A percentile compares a stretch with the other conserved stretches of the same genome.
These are phyloP conservation scores for Euphydryas editha DNA, from an alignment of 2,888 invertebrate species.

Conservation along the genomic window DNA sequence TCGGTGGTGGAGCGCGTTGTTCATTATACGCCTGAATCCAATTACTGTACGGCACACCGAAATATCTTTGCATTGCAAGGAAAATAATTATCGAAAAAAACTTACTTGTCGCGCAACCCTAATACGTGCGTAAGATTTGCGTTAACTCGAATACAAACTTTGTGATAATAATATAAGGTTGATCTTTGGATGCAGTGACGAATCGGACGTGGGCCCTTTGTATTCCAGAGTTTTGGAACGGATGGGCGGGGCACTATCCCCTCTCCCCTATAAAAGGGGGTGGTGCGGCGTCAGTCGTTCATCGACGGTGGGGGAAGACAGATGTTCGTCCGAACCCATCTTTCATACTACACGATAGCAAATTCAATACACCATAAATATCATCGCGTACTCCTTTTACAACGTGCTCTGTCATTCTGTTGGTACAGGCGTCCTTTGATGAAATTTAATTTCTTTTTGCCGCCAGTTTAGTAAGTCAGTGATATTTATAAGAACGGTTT, in stretches of 20 bases:
- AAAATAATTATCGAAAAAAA: conserved; percentile 68
- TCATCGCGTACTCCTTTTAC: conserved; percentile 40
- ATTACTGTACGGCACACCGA: conserved; percentile 66
- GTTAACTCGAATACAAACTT: conserved; percentile 33
- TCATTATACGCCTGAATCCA: conserved; percentile 60
- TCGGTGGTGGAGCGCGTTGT: conserved; percentile 9
- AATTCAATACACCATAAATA: conserved; percentile 75
- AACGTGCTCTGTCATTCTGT: conserved; percentile 39
- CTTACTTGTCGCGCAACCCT: conserved; percentile 61
- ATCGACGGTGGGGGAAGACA: conserved; percentile 75
- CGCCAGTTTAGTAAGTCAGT: conserved; percentile 38
- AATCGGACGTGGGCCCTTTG: conserved; percentile 39
- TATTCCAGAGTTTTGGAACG: conserved; percentile 46
- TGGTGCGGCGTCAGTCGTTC: conserved; percentile 65
- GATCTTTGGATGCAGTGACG: conserved; percentile 43
- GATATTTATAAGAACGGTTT: conserved; percentile 39
- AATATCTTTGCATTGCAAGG: conserved; percentile 66
- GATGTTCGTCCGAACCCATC: conserved; percentile 69
- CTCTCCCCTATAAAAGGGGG: conserved; percentile 56
- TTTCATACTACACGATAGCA: conserved; percentile 76
- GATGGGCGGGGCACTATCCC: conserved; percentile 51
- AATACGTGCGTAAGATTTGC: conserved; percentile 34
- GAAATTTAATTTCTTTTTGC: conserved; percentile 42
- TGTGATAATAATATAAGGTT: conserved; percentile 33
- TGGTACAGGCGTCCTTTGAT: conserved; percentile 39